Percentiles rank a stretch among this genome's conserved stretches.
Evolutionary conservation across 2,113 vertebrate genomes (phyloP).

Genomic region (Platysternon megacephalum): DNA sequence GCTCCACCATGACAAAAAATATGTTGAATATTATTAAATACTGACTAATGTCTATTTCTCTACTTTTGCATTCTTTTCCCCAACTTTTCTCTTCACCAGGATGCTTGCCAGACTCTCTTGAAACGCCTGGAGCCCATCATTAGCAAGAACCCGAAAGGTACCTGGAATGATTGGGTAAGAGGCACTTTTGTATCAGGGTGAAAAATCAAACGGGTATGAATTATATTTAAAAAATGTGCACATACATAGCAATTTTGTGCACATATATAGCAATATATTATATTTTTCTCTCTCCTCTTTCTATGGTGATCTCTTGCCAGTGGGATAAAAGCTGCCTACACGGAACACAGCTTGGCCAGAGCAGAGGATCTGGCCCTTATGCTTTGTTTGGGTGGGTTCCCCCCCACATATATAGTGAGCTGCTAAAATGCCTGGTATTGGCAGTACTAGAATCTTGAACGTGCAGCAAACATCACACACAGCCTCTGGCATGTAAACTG

Average conservation of each 20-base stretch:
- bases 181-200: neutral
- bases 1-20: neutral
- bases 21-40: neutral
- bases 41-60: neutral
- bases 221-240: neutral
- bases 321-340: neutral
- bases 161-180: constrained; percentile 92
- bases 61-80: neutral
- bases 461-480: neutral
- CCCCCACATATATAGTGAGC: neutral
- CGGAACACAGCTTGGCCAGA: neutral
- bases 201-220: neutral
- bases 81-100: constrained; percentile 68
- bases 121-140: constrained; percentile 87
- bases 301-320: neutral
- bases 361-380: neutral
- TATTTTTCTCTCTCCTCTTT: neutral
- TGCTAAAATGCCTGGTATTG: neutral
- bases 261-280: neutral
- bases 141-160: constrained; percentile 81
- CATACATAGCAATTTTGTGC: neutral
- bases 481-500: too few species aligned
- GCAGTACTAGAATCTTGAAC: neutral
- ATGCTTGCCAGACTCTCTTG: constrained; percentile 89
- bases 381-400: neutral